Evolutionary conservation across 1,140 invertebrate species (phyloP), one percentile per base, ranked within the genome.

Genomic region (Drosophila carrolli): DNA sequence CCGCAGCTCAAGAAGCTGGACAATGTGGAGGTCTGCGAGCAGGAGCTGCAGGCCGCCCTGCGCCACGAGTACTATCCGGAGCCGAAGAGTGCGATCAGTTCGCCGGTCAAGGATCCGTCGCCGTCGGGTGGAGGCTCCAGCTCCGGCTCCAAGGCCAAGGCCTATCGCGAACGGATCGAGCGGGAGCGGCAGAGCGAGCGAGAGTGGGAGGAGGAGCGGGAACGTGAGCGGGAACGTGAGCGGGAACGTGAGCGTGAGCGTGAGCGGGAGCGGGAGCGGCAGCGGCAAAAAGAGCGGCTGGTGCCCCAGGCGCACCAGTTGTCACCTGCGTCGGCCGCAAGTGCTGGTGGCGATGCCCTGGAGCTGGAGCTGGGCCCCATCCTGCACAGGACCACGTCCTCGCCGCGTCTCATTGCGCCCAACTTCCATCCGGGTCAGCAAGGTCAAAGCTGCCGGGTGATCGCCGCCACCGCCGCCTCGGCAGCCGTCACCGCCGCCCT

Each of bases 1-100:
- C 67, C 67, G 0, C n/a, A 71, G 0, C n/a, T 71, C 0, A 35
- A 43, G 13, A 55, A 32, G 13, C 51, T 71, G 8, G 59, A 71
- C n/a, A 23, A 63, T 6, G 32, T 50, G 7, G 51, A 71, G 5
- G 59, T 71, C 1, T 10, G 4, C 19, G 27, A 41, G 0, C 5
- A 14, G 35, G 67, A 71, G n/a, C 10, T 51, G 27, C 7, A 50
- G 29, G 23, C 43, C 0, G 67, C 67, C 5, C 10, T 48, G 27
- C 29, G 11, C 0, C 0, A 29, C 13, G 29, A 57, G 7, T 38
- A 16, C 5, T 32, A 23, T 5, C 19, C 19, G 16, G 14, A 11
- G 4, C 11, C 5, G 7, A 14, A 7, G 0, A 48, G 13, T 32
- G 47, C 13, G 2, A 41, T 41, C 40, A n/a, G n/a, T 14, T n/a